Conservation (phyloP, 2,113 vertebrate genomes). For the Philantomba maxwellii region DNA sequence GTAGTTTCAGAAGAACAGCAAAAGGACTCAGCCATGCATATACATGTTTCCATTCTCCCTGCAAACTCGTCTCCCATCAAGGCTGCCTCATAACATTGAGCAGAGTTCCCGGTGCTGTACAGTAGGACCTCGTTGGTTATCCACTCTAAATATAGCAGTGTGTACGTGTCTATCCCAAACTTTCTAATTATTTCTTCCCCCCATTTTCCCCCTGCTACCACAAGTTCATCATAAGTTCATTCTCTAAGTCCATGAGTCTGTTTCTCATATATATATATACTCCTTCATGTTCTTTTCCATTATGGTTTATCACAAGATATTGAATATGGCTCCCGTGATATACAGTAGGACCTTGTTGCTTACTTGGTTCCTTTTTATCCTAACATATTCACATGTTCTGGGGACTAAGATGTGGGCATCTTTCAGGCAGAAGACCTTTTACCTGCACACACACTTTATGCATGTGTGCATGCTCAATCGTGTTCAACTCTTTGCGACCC, state of each 20-base stretch:
- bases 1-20: neutral
- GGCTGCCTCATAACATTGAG: neutral
- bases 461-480: neutral
- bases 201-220: neutral
- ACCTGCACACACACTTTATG: neutral
- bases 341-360: neutral
- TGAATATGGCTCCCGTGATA: neutral
- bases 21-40: neutral
- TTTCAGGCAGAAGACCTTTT: neutral
- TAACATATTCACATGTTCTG: neutral
- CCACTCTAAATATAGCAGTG: neutral
- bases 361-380: neutral
- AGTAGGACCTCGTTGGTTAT: neutral
- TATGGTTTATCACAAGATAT: neutral
- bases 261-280: neutral
- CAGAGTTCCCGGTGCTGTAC: neutral
- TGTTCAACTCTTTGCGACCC: neutral
- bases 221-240: neutral
- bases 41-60: neutral
- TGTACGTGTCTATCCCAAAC: neutral
- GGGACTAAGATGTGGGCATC: neutral
- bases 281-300: neutral
- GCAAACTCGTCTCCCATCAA: neutral
- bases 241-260: neutral
- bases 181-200: neutral